phyloP scores from a whole-genome alignment of 2,113 vertebrate species.

The Gopherus evgoodei region DNA sequence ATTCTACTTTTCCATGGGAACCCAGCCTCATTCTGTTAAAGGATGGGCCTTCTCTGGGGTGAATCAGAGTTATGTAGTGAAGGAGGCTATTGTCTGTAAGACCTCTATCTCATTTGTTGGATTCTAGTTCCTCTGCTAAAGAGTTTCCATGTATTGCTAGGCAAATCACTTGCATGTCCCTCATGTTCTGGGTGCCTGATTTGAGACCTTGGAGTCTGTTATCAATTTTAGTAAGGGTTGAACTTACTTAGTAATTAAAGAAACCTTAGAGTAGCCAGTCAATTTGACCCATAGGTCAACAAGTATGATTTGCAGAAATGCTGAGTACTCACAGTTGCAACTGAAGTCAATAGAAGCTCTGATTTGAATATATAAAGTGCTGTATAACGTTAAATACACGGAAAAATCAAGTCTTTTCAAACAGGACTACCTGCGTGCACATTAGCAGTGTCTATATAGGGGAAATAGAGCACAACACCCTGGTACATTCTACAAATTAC shows the following conservation, averaged over 20 bases:
- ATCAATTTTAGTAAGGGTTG: not conserved
- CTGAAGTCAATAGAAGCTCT: not conserved
- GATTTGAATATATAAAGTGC: not conserved
- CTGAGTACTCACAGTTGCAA: not conserved
- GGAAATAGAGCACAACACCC: not conserved
- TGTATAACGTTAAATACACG: not conserved
- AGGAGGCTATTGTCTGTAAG: not conserved
- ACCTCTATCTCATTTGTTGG: not conserved
- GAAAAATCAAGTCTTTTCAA: not conserved
- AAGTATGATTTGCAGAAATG: not conserved
- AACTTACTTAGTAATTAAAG: not conserved
- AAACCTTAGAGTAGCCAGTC: not conserved
- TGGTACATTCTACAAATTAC: not conserved
- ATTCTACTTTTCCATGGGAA: not conserved
- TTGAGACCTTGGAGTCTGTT: not conserved
- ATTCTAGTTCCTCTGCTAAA: not conserved
- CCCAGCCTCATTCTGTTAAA: not conserved
- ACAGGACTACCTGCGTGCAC: not conserved
- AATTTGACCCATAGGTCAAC: not conserved
- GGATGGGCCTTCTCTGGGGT: not conserved
- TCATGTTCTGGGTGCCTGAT: not conserved
- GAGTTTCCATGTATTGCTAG: not conserved
- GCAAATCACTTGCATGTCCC: not conserved
- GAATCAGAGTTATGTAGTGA: not conserved
- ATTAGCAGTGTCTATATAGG: not conserved